Evolutionary conservation across 1,140 invertebrate genomes (phyloP), one percentile per base, ranked within the genome.

Genomic region (Drosophila truncata): DNA sequence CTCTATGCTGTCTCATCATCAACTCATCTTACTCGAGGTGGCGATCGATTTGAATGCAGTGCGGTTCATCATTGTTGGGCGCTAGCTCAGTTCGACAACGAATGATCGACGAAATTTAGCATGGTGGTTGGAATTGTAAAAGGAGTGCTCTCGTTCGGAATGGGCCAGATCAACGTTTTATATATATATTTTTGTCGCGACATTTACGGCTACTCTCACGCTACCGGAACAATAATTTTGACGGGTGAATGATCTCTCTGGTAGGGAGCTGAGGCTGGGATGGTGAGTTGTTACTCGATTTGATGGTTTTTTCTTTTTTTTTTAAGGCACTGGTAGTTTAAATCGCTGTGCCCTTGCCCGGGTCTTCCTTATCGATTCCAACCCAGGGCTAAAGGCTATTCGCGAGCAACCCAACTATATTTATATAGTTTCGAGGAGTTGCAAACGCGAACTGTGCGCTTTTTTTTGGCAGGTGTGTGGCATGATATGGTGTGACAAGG

Each of bases 81-180:
- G n/a, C 66, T 74, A 61, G 57, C 63, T 61, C n/a, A 63, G 63
- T 66, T 67, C 62, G 66, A 70, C 66, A 70, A 66, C 63, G 60
- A 63, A 63, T 66, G 63, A 66, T 66, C 58, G 59, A 63, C 20
- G 60, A 60, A 73, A 37, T 79, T 71, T 78, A 39, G 52, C 52
- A 58, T 64, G 86, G 86, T 91, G 86, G 86, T 90, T 90, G 86
- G 86, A 90, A 90, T 91, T 90, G 86, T 90, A 91, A 86, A 90
- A 64, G 80, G 86, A 91, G 79, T 90, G 86, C 86, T 91, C 77
- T 91, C 77, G 71, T 77, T 91, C 83, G 86, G 86, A 91, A 90
- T 90, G 86, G 86, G 80, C 82, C 86, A 90, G 85, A 90, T 90
- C 85, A 90, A 69, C 64, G 58, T 23, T 18, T 4, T n/a, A n/a